Evolutionary conservation across 2,888 invertebrate species (phyloP), one percentile per base, ranked within the genome.

Genomic region (Thelaira solivaga): DNA sequence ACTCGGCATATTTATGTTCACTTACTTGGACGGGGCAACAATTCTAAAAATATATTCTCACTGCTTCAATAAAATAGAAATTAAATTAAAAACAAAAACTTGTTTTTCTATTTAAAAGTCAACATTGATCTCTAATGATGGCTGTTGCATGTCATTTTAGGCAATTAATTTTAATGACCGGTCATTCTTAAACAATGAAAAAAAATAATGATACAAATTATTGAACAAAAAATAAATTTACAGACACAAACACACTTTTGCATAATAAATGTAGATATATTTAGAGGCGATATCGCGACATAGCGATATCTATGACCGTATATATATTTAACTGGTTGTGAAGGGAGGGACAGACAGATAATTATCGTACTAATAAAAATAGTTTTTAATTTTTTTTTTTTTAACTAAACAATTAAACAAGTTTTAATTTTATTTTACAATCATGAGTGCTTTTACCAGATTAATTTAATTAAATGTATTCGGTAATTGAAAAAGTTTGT

Each of bases 161-260:
- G 36, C 67, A 77, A 77, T 77, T 77, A 77, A 72, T 55, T 77
- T 72, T 67, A 77, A 77, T 77, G 72, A 57, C 41, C 20, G 68
- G 62, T 73, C 41, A 57, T 53, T 72, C 34, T 24, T 16, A 49
- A 57, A 47, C 26, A 36, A 49, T 55, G 47, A 68, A 45, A 41
- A 64, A 47, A 24, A 4, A 34, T n/a, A 18, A 13, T 29, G 22
- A 51, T 18, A 53, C 41, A 43, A 31, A 22, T 29, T 45, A 61
- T 5, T 26, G 0, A 43, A 39, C n/a, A 47, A 45, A 55, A 22
- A 36, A 4, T 13, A 24, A 34, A 34, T 2, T 18, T 18, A 18
- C 5, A 2, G 10, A 2, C 10, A 20, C 43, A 20, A 20, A 8
- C 20, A 43, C 1, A 43, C 16, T 7, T 2, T 20, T 8, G 18